phyloP scores from a whole-genome alignment of 2,113 vertebrate species.

The Scopus umbretta region DNA sequence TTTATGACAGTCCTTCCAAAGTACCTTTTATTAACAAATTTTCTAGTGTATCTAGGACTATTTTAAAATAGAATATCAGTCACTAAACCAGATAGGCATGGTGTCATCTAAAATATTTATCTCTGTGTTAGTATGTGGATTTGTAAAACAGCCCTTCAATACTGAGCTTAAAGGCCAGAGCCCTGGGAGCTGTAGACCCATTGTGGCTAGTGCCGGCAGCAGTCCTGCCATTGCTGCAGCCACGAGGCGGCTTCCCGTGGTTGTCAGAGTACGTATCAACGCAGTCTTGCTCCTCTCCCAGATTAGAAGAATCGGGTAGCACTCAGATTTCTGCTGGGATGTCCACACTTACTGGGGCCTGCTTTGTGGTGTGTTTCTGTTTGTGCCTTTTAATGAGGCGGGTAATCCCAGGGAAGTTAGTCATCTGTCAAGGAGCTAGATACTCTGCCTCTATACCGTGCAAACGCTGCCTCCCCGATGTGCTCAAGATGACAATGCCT shows the following conservation, averaged over 20 bases:
- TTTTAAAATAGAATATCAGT: not conserved
- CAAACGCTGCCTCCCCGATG: not conserved
- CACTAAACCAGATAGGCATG: not conserved
- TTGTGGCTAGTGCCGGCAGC: not conserved
- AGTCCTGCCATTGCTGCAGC: not conserved
- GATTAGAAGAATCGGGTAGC: not conserved
- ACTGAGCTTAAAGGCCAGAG: not conserved
- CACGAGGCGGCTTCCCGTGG: rapidly evolving
- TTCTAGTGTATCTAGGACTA: not conserved
- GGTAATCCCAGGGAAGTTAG: not conserved
- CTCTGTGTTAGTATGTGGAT: not conserved
- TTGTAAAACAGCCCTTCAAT: not conserved
- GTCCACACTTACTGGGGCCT: not conserved
- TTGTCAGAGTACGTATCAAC: rapidly evolving
- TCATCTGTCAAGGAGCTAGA: not conserved
- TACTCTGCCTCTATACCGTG: not conserved
- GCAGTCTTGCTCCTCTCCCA: no score
- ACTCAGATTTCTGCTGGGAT: not conserved
- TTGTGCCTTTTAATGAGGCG: not conserved
- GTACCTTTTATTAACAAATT: not conserved
- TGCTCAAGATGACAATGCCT: not conserved
- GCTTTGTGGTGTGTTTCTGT: not conserved
- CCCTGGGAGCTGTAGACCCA: rapidly evolving
- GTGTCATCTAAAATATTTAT: not conserved
- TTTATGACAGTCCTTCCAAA: not conserved